phyloP scores from a whole-genome alignment of 2,888 invertebrate species.

The Zygaena filipendulae region DNA sequence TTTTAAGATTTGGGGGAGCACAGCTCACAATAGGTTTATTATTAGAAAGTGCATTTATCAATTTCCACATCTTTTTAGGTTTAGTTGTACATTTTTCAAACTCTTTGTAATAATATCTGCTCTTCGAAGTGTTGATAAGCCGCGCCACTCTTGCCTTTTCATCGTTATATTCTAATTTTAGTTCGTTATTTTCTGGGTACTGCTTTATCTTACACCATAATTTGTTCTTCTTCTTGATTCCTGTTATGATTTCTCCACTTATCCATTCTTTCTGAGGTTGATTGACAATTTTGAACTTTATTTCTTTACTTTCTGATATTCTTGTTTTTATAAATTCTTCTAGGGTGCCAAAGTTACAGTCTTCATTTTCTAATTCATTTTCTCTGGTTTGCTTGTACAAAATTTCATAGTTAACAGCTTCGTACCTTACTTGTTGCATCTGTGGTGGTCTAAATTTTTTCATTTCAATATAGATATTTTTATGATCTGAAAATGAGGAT shows the following conservation, averaged over 20 bases:
- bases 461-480: slow-evolving; percentile 12
- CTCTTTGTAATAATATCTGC: slow-evolving; percentile 8
- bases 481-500: slow-evolving; percentile 14
- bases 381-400: not conserved
- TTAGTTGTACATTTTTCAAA: slow-evolving; percentile 11
- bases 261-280: slow-evolving; percentile 14
- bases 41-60: slow-evolving; percentile 9
- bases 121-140: slow-evolving; percentile 9
- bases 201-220: slow-evolving; percentile 9
- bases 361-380: not conserved
- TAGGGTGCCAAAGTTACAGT: not conserved
- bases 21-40: slow-evolving; percentile 3
- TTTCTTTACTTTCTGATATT: not conserved
- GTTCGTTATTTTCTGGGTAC: slow-evolving; percentile 4
- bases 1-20: slow-evolving; percentile 5
- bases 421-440: slow-evolving; percentile 1
- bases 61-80: slow-evolving; percentile 16
- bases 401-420: not conserved
- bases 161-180: slow-evolving; percentile 4
- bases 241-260: slow-evolving; percentile 9
- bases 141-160: slow-evolving; percentile 5
- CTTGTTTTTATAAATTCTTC: slow-evolving; percentile 1
- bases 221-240: slow-evolving; percentile 11
- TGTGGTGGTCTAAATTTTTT: slow-evolving; percentile 4
- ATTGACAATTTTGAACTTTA: slow-evolving; percentile 9